phyloP scores from a whole-genome alignment of 2,797 vertebrate species.

The Spheniscus humboldti region DNA sequence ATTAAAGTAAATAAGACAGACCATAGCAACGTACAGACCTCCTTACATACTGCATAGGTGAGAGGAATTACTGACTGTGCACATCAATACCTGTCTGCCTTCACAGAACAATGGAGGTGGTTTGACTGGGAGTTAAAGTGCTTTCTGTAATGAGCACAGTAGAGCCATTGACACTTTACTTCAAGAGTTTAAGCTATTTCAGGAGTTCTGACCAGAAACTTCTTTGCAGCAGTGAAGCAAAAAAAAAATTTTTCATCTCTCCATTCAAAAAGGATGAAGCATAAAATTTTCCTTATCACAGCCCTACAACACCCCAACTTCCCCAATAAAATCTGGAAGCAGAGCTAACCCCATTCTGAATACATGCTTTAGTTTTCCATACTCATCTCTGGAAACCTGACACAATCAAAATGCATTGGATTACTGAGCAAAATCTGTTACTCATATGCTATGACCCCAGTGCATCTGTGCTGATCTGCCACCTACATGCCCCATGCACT shows the following conservation, averaged over 20 bases:
- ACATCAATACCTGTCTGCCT: neutral
- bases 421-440: neutral
- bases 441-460: neutral
- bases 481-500: neutral
- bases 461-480: neutral
- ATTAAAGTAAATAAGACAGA: conserved; percentile 4
- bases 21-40: neutral
- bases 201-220: neutral
- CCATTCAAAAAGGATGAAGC: neutral
- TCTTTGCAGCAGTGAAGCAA: neutral
- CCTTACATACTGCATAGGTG: neutral
- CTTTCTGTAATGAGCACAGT: neutral
- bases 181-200: neutral
- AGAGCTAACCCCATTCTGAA: neutral
- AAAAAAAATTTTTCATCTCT: neutral
- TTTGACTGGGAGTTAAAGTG: neutral
- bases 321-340: neutral
- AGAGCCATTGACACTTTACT: neutral
- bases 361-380: neutral
- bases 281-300: neutral
- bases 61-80: neutral
- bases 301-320: neutral
- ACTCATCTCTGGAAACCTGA: neutral
- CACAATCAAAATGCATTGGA: neutral
- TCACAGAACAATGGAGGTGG: neutral